These are phyloP conservation scores for Drosophila glabriapex DNA, from an alignment of 2,888 invertebrate species.

Conservation along the genomic window DNA sequence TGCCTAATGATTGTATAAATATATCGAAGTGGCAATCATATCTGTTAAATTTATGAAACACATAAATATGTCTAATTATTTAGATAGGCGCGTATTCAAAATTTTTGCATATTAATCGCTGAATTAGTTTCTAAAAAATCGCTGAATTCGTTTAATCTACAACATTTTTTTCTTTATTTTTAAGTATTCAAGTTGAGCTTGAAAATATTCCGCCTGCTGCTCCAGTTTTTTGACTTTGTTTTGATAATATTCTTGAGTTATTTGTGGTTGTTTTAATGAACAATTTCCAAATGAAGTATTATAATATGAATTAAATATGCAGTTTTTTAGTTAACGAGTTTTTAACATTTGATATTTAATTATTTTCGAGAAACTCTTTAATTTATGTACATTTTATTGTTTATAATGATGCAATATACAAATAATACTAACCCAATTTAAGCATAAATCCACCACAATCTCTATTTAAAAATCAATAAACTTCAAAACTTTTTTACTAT, in stretches of 20 bases:
- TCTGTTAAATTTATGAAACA: slow-evolving; percentile 69
- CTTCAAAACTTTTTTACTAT: not conserved
- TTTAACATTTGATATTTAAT: not conserved
- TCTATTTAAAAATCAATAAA: not conserved
- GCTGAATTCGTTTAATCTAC: not conserved
- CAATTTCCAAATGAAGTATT: not conserved
- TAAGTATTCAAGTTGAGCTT: not conserved
- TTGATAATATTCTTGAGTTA: slow-evolving; percentile 1
- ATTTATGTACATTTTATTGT: not conserved
- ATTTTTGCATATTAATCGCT: slow-evolving; percentile 24
- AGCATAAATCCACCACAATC: not conserved
- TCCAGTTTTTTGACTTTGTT: not conserved
- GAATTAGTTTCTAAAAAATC: not conserved
- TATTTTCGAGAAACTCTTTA: not conserved
- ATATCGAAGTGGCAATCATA: slow-evolving; percentile 54
- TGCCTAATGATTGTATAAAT: slow-evolving; percentile 37
- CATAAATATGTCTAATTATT: slow-evolving; percentile 81
- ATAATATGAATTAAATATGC: not conserved
- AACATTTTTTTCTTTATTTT: not conserved
- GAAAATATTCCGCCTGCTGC: slow-evolving; percentile 1
- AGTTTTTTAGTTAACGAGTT: not conserved
- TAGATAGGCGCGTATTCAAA: slow-evolving; percentile 45
- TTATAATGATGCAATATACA: too few relatives aligned
- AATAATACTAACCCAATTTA: not conserved
- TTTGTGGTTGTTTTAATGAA: not conserved